Evolutionary conservation across 2,113 vertebrate species (phyloP), one percentile per base, ranked within the genome.

Genomic region (Colossoma macropomum): DNA sequence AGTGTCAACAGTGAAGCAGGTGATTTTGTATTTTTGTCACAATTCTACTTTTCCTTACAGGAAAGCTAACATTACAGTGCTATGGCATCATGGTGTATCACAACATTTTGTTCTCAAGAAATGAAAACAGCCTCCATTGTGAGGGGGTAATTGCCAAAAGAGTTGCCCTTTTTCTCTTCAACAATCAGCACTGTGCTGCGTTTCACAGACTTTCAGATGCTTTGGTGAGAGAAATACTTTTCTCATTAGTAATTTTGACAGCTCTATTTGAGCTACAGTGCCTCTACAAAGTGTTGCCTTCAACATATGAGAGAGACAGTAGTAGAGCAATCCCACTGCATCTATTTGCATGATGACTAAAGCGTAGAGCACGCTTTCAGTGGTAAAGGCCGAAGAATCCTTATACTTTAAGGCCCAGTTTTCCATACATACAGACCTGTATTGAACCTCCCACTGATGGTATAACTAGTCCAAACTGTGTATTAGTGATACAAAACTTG

Each of bases 61-160:
- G 62, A 59, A 63, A 59, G 28, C 17, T 54, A 68, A 70, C 27
- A 41, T 65, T 63, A 56, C 56, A 59, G 69, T 68, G 41, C 70
- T 19, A 38, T 79, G 77, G 38, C 19, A 68, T 84, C 32, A n/a
- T 17, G 32, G 60, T 45, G 54, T 30, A 78, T 34, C 28, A 71
- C 54, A 72, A 63, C 11, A 70, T 73, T 65, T 70, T 82, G 72
- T 75, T 56, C 25, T 30, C 27, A 73, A 81, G 79, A 63, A 30
- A n/a, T 45, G 48, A 34, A 75, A 82, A 54, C 41, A 27, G 60
- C 48, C 65, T 82, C 45, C 17, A 75, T 54, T 81, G 80, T 77
- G 32, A 15, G 1, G 73, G 30, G 23, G 25, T 13, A 52, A 38
- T 5, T 19, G 38, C 34, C 71, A 81, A 81, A n/a, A 81, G 59